Evolutionary conservation across 2,113 vertebrate genomes (phyloP), one percentile per base, ranked within the genome.

Genomic region (Marcusenius ussheri): DNA sequence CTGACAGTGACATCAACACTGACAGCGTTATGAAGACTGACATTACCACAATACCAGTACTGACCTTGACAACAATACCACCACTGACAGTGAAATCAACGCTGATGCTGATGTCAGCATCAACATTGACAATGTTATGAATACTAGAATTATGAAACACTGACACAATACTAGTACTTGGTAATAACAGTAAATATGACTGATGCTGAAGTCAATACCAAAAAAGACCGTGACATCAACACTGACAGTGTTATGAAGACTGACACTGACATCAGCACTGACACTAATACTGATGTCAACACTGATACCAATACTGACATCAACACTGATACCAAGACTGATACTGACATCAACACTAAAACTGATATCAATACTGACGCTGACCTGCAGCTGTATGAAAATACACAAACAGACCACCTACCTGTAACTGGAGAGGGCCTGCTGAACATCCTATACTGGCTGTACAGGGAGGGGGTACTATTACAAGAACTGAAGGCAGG

Each of bases 351-450:
- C 31, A 74, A 13, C 31, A 74, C 13, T 35, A 45, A 84, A 1
- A 66, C 15, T 83, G 42, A 88, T 7, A 45, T 27, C 5, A 17
- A 27, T 74, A 45, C 19, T 47, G 9, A 50, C 1, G 1, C 47
- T 27, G 46, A 31, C 35, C 85, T 87, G 11, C 5, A 87, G n/a
- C 8, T 47, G 5, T 31, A 45, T 3, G 24, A 24, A 84, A 47
- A 47, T 24, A 3, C 8, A 45, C 15, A 50, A 53, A 4, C 50
- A 83, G 5, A 15, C 83, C 21, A 47, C 87, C 19, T 93, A 98
- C 97, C 97, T 90, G 97, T 98, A 89, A 98, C 96, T 0, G 97
- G 97, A 0, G 97, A 97, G 0, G 97, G 97, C 90, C 97, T 98
- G 95, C 95, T 97, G 89, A 98, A 95, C 10, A 97, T 98, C 94